These are phyloP conservation scores for Dynastes maya DNA, from an alignment of 2,888 invertebrate species.

Conservation along the genomic window DNA sequence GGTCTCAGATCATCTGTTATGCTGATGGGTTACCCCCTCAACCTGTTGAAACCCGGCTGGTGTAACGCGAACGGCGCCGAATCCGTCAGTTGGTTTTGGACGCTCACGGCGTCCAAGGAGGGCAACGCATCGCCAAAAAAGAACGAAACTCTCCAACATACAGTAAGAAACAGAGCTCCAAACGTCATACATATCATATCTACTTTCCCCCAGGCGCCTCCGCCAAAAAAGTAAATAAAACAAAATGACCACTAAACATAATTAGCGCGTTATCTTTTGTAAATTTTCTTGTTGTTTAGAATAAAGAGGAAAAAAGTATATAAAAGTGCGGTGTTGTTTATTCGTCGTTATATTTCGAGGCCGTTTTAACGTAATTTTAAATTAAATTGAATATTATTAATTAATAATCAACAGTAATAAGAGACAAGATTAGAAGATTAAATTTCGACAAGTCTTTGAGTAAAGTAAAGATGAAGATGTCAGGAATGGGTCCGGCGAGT, in stretches of 20 bases:
- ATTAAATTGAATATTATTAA: not conserved
- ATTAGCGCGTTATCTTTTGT: not conserved
- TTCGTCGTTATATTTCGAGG: not conserved
- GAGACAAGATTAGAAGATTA: not conserved
- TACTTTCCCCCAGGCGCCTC: slow-evolving; percentile 24
- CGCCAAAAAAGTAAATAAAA: slow-evolving; percentile 11
- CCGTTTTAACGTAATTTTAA: not conserved
- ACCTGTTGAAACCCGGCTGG: slow-evolving; percentile 67
- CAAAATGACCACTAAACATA: slow-evolving; percentile 26
- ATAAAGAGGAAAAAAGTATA: not conserved
- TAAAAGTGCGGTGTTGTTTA: not conserved
- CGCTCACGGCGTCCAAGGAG: slow-evolving; percentile 56
- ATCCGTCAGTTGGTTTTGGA: slow-evolving; percentile 59
- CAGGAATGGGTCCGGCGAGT: slow-evolving; percentile 80
- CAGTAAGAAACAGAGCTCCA: slow-evolving; percentile 29
- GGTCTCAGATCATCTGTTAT: slow-evolving; percentile 41
- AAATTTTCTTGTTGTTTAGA: not conserved
- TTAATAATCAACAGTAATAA: not conserved
- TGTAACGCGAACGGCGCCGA: slow-evolving; percentile 57
- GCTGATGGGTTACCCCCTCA: slow-evolving; percentile 59
- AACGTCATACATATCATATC: slow-evolving; percentile 40
- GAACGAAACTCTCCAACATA: not conserved
- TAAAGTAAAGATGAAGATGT: slow-evolving; percentile 59
- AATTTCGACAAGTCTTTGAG: not conserved
- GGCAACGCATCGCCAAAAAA: slow-evolving; percentile 20